Evolutionary conservation across 2,797 vertebrate genomes (phyloP), one percentile per base, ranked within the genome.

Genomic region (Poeciliopsis gracilis): DNA sequence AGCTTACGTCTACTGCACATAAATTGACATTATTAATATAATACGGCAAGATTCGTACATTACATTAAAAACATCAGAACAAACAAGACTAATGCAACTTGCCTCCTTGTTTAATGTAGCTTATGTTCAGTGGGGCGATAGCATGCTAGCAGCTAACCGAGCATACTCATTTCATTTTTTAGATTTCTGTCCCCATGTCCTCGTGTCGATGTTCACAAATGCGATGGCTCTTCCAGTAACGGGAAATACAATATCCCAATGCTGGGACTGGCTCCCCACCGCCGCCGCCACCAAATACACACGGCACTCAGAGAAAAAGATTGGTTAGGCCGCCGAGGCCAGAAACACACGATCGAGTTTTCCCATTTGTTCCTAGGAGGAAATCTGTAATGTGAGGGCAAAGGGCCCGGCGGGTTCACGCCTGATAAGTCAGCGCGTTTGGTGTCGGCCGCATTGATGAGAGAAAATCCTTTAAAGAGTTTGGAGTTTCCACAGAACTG

Each of bases 301-400:
- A 74, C 86, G 77, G 84, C 85, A 84, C 91, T 90, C 90, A 90
- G 76, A 81, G 82, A 69, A 87, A 85, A 84, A 82, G 72, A 87
- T 90, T 87, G 85, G 88, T 59, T 10, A 72, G 77, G 75, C 87
- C 75, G 36, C 71, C 71, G 87, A 88, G 82, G 87, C 74, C 51
- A 85, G 87, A 89, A 88, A 91, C 89, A 93, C 91, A 86, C 79
- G 81, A 89, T 88, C 6, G 63, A 87, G 83, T 86, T 91, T 91
- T 38, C 87, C 89, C 75, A 85, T 91, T 90, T 90, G 83, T 81
- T 87, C 76, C 80, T 80, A 5, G 82, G 84, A 83, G 87, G 87
- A 92, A 90, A 93, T 94, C 92, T 92, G 90, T 91, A 91, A 93
- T 92, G 90, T 75, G 90, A 84, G 92, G 93, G 86, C 94, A 93